Percentiles rank a stretch among this genome's conserved stretches.
These are phyloP conservation scores for Pinctada fucata DNA, from an alignment of 2,888 invertebrate species.

Conservation along the genomic window DNA sequence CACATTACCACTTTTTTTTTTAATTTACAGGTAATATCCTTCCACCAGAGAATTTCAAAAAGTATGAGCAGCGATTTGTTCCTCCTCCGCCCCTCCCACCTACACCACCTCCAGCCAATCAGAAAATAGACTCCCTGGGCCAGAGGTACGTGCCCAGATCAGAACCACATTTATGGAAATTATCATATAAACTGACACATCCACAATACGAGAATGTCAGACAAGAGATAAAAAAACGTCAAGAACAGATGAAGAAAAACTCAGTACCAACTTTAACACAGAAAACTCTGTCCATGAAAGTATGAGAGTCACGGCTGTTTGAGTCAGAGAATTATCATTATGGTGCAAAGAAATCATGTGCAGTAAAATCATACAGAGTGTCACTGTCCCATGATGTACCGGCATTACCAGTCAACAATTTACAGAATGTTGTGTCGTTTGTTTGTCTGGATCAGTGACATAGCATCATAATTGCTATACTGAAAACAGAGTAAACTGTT, in stretches of 20 bases:
- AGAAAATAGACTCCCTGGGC: conserved; percentile 71
- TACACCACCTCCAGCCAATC: conserved; percentile 61
- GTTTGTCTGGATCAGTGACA: no score
- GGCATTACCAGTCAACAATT: no score
- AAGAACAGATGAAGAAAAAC: conserved; percentile 48
- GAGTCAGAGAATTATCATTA: no score
- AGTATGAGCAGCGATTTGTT: conserved; percentile 68
- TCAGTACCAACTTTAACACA: conserved; percentile 14
- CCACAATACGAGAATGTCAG: conserved; percentile 68
- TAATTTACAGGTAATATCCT: conserved; percentile 69
- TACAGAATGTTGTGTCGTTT: no score
- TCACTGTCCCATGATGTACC: no score
- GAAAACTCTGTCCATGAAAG: neutral
- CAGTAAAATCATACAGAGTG: no score
- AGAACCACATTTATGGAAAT: conserved; percentile 70
- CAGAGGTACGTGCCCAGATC: conserved; percentile 63
- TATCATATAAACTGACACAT: conserved; percentile 71
- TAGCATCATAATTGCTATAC: no score
- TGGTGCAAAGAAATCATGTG: no score
- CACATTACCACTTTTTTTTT: neutral
- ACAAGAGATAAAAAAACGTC: conserved; percentile 58
- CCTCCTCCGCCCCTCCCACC: conserved; percentile 64
- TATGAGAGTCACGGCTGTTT: no score
- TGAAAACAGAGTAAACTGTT: no score
- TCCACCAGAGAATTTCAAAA: conserved; percentile 74